Base-by-base conservation (phyloP, 2,797 vertebrate genomes). In the Huso huso region DNA sequence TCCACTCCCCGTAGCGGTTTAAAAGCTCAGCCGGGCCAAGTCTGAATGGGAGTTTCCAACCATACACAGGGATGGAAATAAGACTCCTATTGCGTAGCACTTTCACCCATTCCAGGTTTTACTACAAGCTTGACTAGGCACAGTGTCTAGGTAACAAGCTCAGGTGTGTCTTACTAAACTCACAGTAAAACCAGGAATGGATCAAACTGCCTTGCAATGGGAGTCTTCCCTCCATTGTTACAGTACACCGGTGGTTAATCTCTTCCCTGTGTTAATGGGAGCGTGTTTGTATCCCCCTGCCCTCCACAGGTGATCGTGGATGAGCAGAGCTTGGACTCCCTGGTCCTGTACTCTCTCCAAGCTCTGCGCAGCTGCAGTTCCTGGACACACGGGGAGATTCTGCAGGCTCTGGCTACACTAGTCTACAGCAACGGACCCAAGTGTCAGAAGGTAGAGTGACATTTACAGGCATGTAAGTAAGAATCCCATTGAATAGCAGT, bases 311-410 rank as follows among this genome's bases (percentile, higher is more conserved):
- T 99, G 53, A 89, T 93, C 72, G 92, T 93, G 72, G 94, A 97
- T 13, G 94, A 95, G 57, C 84, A 89, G 70, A 94, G 85, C 0
- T 68, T 98, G 80, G 84, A 91, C 67, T 88, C 86, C 12, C 78
- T 99, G 48, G 75, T 98, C 70, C 86, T 83, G 0, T 98, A 96
- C 58, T 90, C 87, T 6, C 77, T 86, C 66, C 79, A 82, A 8
- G 94, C 94, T 1, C 73, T 99, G 63, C 88, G 83, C 13, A 81
- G 80, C 1, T 99, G 97, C 81, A 94, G 89, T 66, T 77, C 90
- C 2, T 99, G 97, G 96, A 98, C 96, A 4, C 93, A 97, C 7
- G 73, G 92, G 1, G 92, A 98, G 72, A 77, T 99, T 67, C 84
- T 99, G 66, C 88, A 96, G 74, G 95, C 95, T 0, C 80, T 99